Base-by-base conservation (phyloP, 1,140 invertebrate species). In the Sarcophaga peregrina region DNA sequence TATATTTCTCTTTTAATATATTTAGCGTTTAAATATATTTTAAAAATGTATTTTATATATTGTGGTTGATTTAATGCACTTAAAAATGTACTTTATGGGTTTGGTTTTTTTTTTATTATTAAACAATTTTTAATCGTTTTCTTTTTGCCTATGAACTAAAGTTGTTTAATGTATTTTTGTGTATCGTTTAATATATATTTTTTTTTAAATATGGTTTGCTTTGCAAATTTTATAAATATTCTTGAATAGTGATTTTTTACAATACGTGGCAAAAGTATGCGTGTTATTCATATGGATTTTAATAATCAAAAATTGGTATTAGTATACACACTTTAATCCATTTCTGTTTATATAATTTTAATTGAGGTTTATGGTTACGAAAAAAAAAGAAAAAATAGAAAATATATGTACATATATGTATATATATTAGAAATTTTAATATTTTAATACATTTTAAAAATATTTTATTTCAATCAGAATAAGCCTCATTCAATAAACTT, bases 21-120 rank as follows among this genome's bases (percentile, higher is more conserved):
- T 62, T 47, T 15, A 74, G 73, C 73, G 0, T 74, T 58, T 74
- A 6, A 45, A 45, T 76, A 50, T 25, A 25, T 8, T 50, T 52
- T 25, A 15, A 78, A 78, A 50, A 78, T 78, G n/a, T 78, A 50
- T 76, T 17, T 76, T 76, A 78, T 78, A 52, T 78, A 52, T 25
- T 78, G 75, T 50, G 47, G n/a, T 78, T 78, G n/a, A n/a, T 78
- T 48, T 78, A 78, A 78, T 78, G 75, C 75, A 78, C 75, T 78
- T 78, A 78, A 78, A 78, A 78, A 78, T 78, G 75, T 78, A 78
- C 75, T 78, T 50, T 52, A 78, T 78, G 75, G 75, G 75, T 78
- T 78, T 76, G 7, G 74, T 76, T 78, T 78, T 52, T 78, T 78
- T 52, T 37, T 37, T n/a, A 47, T 50, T 78, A 76, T 78, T 68